phyloP scores from a whole-genome alignment of 2,888 invertebrate genomes.

The Carpatolechia fugitivella region DNA sequence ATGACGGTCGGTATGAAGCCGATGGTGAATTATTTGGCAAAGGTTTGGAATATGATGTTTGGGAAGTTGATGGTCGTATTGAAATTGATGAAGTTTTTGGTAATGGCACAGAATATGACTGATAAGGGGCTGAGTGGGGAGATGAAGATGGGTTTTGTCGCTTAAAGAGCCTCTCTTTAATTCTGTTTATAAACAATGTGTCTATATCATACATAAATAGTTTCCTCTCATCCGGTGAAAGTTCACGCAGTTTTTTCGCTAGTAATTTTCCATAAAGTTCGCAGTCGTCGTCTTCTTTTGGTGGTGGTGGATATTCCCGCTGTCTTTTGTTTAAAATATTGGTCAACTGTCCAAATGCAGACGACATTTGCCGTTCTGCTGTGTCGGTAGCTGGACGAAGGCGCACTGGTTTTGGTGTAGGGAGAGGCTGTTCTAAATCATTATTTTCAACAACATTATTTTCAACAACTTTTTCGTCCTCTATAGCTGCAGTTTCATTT shows the following conservation, averaged over 20 bases:
- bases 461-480: too few relatives aligned
- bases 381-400: not conserved
- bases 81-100: conserved; percentile 13
- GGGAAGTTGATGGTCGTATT: not conserved
- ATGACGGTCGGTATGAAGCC: conserved; percentile 21
- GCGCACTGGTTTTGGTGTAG: too few relatives aligned
- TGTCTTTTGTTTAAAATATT: conserved; percentile 17
- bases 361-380: conserved; percentile 18
- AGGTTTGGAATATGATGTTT: too few relatives aligned
- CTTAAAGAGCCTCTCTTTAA: too few relatives aligned
- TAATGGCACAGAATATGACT: not conserved
- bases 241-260: conserved; percentile 26
- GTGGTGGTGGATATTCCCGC: not conserved
- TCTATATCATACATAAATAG: conserved; percentile 25
- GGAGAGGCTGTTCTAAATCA: too few relatives aligned
- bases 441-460: too few relatives aligned
- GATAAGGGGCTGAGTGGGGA: too few relatives aligned
- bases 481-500: conserved; percentile 17
- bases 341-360: conserved; percentile 19
- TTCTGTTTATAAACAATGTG: conserved; percentile 17
- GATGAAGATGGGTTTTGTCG: too few relatives aligned
- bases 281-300: conserved; percentile 22
- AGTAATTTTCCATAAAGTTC: conserved; percentile 21
- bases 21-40: not conserved
- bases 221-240: conserved; percentile 22